phyloP scores from a whole-genome alignment of 1,140 invertebrate species.

The Lordiphosa mommai region DNA sequence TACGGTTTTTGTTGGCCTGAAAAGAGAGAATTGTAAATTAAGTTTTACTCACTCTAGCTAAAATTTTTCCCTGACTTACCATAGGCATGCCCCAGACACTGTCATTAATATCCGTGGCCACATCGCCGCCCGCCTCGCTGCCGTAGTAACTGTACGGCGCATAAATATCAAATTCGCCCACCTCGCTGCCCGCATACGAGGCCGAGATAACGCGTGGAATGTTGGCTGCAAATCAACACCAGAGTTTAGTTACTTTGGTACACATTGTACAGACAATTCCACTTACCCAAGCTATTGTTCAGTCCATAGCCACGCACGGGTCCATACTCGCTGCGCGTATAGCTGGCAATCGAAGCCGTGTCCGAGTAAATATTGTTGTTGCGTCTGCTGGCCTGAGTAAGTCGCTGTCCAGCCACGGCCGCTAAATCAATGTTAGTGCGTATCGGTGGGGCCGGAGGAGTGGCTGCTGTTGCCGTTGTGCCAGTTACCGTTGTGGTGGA shows the following conservation, averaged over 20 bases:
- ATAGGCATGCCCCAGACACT: slow-evolving; percentile 77
- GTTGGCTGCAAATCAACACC: slow-evolving; percentile 53
- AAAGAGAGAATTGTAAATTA: not conserved
- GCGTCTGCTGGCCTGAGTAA: slow-evolving; percentile 35
- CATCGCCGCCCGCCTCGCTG: slow-evolving; percentile 80
- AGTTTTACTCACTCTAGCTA: too few relatives aligned
- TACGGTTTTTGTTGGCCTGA: slow-evolving; percentile 68
- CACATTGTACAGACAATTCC: not conserved
- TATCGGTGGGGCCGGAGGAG: slow-evolving; percentile 60
- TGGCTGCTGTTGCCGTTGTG: slow-evolving; percentile 21
- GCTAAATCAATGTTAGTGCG: slow-evolving; percentile 60
- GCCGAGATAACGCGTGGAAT: slow-evolving; percentile 84
- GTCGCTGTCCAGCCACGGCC: slow-evolving; percentile 44
- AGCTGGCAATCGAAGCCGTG: slow-evolving; percentile 75
- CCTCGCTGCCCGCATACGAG: slow-evolving; percentile 90
- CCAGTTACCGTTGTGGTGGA: slow-evolving; percentile 5
- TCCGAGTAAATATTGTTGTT: slow-evolving; percentile 72
- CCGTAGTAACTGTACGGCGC: slow-evolving; percentile 89
- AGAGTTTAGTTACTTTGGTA: not conserved
- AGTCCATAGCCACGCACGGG: slow-evolving; percentile 63
- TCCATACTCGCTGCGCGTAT: slow-evolving; percentile 77
- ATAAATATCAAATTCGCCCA: slow-evolving; percentile 87
- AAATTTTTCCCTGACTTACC: slow-evolving; percentile 18
- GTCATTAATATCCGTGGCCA: slow-evolving; percentile 75
- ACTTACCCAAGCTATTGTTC: slow-evolving; percentile 71